phyloP scores from a whole-genome alignment of 2,113 vertebrate genomes.

The Crypturellus undulatus region DNA sequence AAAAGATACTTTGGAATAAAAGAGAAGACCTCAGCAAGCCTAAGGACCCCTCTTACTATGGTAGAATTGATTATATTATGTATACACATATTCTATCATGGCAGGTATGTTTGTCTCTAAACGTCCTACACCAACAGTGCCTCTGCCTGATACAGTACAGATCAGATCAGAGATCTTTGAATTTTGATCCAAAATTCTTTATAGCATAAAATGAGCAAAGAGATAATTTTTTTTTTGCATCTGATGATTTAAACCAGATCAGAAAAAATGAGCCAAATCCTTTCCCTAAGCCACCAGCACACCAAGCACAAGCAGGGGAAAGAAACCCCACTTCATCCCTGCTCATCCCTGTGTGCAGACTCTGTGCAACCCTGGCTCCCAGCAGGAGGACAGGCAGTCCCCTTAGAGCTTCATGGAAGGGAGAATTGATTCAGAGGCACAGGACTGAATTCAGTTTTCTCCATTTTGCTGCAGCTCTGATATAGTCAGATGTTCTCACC shows the following conservation, averaged over 20 bases:
- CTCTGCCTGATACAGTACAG: not conserved
- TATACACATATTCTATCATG: not conserved
- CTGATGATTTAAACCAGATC: not conserved
- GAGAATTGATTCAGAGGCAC: not conserved
- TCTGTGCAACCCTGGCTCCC: not conserved
- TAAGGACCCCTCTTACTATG: not conserved
- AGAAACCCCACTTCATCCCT: not conserved
- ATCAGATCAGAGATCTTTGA: not conserved
- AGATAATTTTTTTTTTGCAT: not conserved
- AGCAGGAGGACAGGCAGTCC: not conserved
- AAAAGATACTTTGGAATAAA: not conserved
- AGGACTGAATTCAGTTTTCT: not conserved
- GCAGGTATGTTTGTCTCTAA: not conserved
- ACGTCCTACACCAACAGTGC: not conserved
- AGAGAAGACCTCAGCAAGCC: fast-evolving
- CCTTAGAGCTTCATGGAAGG: not conserved
- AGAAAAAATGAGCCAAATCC: not conserved
- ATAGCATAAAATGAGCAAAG: not conserved
- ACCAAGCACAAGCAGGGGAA: not conserved
- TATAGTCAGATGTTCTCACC: not conserved
- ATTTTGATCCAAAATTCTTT: fast-evolving
- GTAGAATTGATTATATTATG: not conserved
- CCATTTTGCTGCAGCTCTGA: not conserved
- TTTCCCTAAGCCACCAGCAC: not conserved
- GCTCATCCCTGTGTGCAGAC: no score